Conservation (phyloP, 2,797 vertebrate species). For the Manis crassicaudata region DNA sequence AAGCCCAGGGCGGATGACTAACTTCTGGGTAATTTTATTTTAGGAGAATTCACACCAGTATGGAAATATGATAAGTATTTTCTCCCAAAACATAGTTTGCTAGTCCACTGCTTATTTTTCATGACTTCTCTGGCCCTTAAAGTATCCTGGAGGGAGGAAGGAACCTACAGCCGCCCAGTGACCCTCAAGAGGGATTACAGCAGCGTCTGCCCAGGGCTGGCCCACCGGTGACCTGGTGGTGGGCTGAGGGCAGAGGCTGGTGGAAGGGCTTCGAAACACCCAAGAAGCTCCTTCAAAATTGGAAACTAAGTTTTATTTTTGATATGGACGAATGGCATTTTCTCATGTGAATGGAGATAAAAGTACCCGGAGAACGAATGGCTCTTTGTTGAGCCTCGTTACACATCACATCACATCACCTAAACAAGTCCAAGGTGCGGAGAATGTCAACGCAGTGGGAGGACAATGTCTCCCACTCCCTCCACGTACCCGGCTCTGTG, state of each 20-base stretch:
- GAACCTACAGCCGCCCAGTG: not conserved
- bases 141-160: not conserved
- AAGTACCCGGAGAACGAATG: not conserved
- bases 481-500: not conserved
- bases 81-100: not conserved
- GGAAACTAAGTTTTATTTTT: not conserved
- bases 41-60: not conserved
- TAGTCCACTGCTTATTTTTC: not conserved
- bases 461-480: not conserved
- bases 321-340: not conserved
- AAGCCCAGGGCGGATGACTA: not conserved
- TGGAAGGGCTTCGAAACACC: not conserved
- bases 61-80: not conserved
- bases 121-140: not conserved
- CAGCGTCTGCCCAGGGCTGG: not conserved
- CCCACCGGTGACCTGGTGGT: not conserved
- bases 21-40: not conserved
- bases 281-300: not conserved
- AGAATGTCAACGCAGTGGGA: not conserved
- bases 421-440: not conserved
- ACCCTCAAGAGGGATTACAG: not conserved
- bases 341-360: not conserved
- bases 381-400: not conserved
- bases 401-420: not conserved
- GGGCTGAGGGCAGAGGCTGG: not conserved